phyloP scores from a whole-genome alignment of 2,113 vertebrate genomes.

The Paralichthys olivaceus region DNA sequence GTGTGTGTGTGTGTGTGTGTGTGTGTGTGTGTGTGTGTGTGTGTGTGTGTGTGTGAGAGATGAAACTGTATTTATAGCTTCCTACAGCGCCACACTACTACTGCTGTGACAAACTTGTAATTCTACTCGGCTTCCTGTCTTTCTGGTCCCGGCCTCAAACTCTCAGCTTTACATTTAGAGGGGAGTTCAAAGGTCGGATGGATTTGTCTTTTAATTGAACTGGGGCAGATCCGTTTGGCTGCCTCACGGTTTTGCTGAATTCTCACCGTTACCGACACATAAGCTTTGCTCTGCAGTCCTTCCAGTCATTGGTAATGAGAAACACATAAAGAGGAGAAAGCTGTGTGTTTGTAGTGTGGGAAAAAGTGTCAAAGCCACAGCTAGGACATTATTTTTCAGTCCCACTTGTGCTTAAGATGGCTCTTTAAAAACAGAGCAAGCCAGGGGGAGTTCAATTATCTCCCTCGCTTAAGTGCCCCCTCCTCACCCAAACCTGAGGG shows the following conservation, averaged over 20 bases:
- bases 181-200: conserved; percentile 84
- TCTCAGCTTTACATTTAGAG: conserved; percentile 61
- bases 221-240: not conserved
- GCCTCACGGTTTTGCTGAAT: not conserved
- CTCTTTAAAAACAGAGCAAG: conserved; percentile 9
- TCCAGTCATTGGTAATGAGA: conserved; percentile 57
- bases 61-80: conserved; percentile 89
- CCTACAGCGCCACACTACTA: conserved; percentile 77
- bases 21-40: conserved; percentile 59
- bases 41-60: conserved; percentile 56
- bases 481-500: conserved; percentile 6
- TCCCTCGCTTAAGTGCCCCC: conserved; percentile 44
- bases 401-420: conserved; percentile 55
- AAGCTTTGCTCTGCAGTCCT: conserved; percentile 48
- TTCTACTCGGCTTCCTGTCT: conserved; percentile 92
- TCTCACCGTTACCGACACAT: conserved; percentile 14
- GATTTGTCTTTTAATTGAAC: conserved; percentile 18
- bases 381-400: conserved; percentile 53
- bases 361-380: conserved; percentile 53
- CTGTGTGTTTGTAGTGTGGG: conserved; percentile 32
- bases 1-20: conserved; percentile 37
- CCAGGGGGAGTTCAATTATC: conserved; percentile 51
- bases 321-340: conserved; percentile 34
- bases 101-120: conserved; percentile 86
- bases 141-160: conserved; percentile 80